Evolutionary conservation across 2,888 invertebrate genomes (phyloP).

Genomic region (Acronicta leporina): DNA sequence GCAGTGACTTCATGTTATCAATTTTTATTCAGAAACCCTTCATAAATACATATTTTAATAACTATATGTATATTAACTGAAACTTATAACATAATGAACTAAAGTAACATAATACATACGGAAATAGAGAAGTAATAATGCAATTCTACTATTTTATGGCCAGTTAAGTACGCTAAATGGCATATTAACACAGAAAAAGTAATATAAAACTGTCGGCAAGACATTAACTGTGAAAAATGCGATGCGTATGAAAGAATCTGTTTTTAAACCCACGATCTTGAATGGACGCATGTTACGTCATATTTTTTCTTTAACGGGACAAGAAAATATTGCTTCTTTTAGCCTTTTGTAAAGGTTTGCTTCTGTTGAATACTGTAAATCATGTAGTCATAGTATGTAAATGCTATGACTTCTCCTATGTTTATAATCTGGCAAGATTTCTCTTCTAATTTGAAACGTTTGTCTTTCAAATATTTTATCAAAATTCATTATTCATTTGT

Average conservation of each 20-base stretch:
- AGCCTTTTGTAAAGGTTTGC: slow-evolving; percentile 8
- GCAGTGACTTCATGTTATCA: neutral
- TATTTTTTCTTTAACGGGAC: slow-evolving; percentile 32
- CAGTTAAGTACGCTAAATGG: slow-evolving; percentile 41
- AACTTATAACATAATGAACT: no score
- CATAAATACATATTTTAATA: neutral
- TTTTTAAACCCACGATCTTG: slow-evolving; percentile 35
- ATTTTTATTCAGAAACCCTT: neutral
- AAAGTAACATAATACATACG: slow-evolving; percentile 35
- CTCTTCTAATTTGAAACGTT: no score
- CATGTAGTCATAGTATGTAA: no score
- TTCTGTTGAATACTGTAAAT: no score
- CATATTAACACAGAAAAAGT: slow-evolving; percentile 44
- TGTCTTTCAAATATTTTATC: no score
- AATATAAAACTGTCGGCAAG: slow-evolving; percentile 48
- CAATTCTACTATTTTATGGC: slow-evolving; percentile 46
- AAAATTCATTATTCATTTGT: no score
- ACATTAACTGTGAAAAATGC: slow-evolving; percentile 38
- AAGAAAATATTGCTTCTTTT: slow-evolving; percentile 19
- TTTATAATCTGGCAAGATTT: neutral
- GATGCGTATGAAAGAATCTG: slow-evolving; percentile 32
- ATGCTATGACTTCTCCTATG: no score
- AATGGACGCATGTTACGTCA: slow-evolving; percentile 31
- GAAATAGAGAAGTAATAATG: slow-evolving; percentile 44
- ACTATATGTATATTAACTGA: neutral